Base-by-base conservation (phyloP, 2,113 vertebrate species). In the Eleginops maclovinus region DNA sequence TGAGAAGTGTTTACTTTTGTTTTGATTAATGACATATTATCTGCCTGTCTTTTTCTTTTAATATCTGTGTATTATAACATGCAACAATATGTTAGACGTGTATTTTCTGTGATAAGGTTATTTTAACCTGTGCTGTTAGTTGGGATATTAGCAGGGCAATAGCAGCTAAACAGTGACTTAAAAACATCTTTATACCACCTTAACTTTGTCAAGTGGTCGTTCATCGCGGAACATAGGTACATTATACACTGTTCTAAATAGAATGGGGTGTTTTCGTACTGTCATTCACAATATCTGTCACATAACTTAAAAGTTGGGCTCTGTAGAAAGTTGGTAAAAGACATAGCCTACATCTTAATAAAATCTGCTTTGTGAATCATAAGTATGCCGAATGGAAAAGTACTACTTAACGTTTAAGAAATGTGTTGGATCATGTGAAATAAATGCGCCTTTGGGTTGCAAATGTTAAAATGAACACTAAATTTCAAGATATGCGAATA, bases 1-100 rank as follows among this genome's bases (percentile, higher is more conserved):
- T 90, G 75, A 90, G 83, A 1, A 11, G 19, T 67, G 62, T 70
- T 83, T 76, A 40, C 56, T 8, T 49, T 1, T 46, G 4, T 26
- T 31, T 66, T 4, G 9, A 21, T 2, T 13, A 13, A 5, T 15
- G 11, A 68, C 40, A 43, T 11, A 0, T 21, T 1, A 1, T 4
- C 51, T 54, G 6, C 6, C 1, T 15, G 3, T 2, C 0, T 8
- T 6, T 9, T 9, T 2, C 12, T 5, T 12, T 2, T 3, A 1
- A 16, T 3, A 13, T 0, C 28, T 14, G 6, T 5, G 16, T 41
- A 7, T 36, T 6, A 12, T 17, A 1, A 64, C 41, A 40, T 4
- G 19, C 5, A 41, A 11, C 3, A 13, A 1, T 0, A 28, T 4
- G 5, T 24, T 10, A 17, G 16, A 2, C 16, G 9, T 1, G 28